Evolutionary conservation across 2,113 vertebrate species (phyloP).

Genomic region (Scatophagus argus): DNA sequence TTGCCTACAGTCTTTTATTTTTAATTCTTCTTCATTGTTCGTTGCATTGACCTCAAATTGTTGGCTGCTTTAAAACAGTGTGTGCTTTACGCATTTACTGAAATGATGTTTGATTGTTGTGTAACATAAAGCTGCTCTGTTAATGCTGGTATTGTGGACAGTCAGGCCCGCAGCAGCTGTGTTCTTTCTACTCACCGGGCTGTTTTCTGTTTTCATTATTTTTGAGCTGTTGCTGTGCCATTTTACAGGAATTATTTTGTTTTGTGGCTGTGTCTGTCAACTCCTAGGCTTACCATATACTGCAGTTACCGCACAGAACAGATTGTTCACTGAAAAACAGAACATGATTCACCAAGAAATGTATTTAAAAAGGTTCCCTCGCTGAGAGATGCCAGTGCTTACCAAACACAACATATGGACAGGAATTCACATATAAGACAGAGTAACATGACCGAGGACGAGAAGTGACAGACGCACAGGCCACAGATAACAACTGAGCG

Average conservation of each 20-base stretch:
- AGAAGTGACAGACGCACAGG: not conserved
- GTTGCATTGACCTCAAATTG: constrained; percentile 32
- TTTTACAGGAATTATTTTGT: constrained; percentile 26
- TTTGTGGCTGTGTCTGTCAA: constrained; percentile 7
- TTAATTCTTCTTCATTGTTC: constrained; percentile 20
- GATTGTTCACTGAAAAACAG: constrained; percentile 39
- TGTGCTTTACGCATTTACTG: not conserved
- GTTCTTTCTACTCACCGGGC: not conserved
- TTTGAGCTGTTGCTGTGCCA: constrained; percentile 11
- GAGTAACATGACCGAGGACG: not conserved
- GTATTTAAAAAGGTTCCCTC: constrained; percentile 31
- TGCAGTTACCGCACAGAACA: constrained; percentile 29
- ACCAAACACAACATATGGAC: constrained; percentile 16
- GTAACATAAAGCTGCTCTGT: constrained; percentile 7
- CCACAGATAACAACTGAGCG: not conserved
- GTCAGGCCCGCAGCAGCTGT: not conserved
- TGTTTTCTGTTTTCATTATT: not conserved
- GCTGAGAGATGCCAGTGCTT: constrained; percentile 14
- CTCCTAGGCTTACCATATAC: constrained; percentile 10
- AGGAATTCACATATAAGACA: constrained; percentile 9
- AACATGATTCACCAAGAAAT: constrained; percentile 47
- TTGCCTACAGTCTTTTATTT: constrained; percentile 23
- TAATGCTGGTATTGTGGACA: not conserved
- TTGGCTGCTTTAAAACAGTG: not conserved
- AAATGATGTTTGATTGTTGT: not conserved